Evolutionary conservation across 64 coral and sea anemone species (phyloP).

Genomic region (Montipora capricornis): DNA sequence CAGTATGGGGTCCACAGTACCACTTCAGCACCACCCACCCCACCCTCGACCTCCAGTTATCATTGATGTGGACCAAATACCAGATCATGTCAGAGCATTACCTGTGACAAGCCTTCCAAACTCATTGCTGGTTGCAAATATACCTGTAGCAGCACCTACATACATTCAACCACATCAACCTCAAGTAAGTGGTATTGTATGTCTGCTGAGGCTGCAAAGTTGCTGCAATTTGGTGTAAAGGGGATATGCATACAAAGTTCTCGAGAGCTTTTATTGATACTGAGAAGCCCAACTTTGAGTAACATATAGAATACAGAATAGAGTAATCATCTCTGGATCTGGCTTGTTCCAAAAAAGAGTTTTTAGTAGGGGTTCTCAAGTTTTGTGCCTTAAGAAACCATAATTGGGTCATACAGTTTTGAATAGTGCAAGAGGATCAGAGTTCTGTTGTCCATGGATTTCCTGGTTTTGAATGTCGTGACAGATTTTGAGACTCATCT

Average conservation of each 20-base stretch:
- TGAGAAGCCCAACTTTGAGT: no score
- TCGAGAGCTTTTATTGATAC: not conserved
- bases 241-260: not conserved
- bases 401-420: no score
- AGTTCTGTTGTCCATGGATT: no score
- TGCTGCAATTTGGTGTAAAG: not conserved
- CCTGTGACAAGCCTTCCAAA: constrained; percentile 94
- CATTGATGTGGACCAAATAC: constrained; percentile 85
- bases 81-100: constrained; percentile 81
- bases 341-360: no score
- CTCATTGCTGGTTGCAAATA: constrained; percentile 79
- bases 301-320: no score
- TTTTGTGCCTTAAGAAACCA: no score
- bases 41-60: constrained; percentile 77
- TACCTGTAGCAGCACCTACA: constrained; percentile 88
- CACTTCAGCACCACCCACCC: constrained; percentile 85
- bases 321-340: no score
- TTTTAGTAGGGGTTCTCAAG: no score
- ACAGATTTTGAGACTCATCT: no score
- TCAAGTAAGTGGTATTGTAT: constrained; percentile 10
- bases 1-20: constrained; percentile 70
- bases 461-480: no score
- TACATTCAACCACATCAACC: constrained; percentile 84
- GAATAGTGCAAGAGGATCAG: no score
- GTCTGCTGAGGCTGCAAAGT: not conserved